Evolutionary conservation across 2,797 vertebrate species (phyloP).

Genomic region (Sparus aurata): DNA sequence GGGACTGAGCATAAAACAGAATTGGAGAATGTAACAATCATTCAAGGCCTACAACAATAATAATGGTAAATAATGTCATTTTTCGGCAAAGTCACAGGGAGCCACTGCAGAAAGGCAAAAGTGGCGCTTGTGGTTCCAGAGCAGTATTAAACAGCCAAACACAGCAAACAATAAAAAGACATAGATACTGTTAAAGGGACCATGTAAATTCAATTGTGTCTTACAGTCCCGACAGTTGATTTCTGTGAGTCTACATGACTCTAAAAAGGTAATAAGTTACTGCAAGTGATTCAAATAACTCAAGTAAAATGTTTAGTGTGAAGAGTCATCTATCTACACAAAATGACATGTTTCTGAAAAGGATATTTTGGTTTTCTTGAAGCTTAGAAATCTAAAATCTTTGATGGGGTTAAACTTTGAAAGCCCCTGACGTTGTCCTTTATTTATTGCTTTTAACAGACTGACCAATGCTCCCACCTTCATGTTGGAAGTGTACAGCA

Average conservation of each 20-base stretch:
- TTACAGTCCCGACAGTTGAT: neutral
- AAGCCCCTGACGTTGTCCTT: neutral
- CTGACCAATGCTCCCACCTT: neutral
- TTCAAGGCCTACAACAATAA: no score
- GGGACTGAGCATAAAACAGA: no score
- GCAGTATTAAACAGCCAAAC: neutral
- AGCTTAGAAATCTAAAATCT: conserved; percentile 2
- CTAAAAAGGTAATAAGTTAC: neutral
- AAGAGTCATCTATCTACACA: neutral
- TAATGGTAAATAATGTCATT: no score
- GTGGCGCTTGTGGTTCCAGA: no score
- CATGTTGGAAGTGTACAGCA: neutral
- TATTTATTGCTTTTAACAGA: neutral
- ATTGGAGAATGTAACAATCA: no score
- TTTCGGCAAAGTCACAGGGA: no score
- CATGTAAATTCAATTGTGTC: neutral
- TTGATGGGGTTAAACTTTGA: neutral
- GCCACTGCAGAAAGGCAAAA: no score
- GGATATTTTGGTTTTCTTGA: neutral
- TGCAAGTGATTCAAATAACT: no score
- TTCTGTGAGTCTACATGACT: neutral
- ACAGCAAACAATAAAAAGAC: neutral
- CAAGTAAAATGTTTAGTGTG: neutral
- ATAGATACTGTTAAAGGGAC: neutral
- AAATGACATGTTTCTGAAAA: neutral